These are phyloP conservation scores for Pomacea maculata DNA, from an alignment of 1,140 invertebrate genomes.

Conservation along the genomic window DNA sequence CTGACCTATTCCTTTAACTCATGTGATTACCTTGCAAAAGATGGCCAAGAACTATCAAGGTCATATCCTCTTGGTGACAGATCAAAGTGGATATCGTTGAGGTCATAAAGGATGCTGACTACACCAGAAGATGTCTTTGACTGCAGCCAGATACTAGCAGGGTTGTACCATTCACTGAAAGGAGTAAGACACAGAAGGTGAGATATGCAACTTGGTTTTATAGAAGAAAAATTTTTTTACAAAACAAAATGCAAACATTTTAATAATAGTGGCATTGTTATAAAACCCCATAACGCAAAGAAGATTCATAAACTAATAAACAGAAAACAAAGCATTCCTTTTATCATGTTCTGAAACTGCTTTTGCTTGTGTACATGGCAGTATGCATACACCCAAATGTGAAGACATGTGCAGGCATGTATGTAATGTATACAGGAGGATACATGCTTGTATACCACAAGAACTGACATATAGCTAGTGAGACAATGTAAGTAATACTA, in stretches of 20 bases:
- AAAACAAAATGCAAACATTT: not conserved
- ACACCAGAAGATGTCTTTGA: constrained; percentile 47
- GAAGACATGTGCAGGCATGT: too few species aligned
- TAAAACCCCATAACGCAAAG: not conserved
- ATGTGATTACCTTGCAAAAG: constrained; percentile 64
- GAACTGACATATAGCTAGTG: too few species aligned
- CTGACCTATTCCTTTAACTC: not conserved
- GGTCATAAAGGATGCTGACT: constrained; percentile 64
- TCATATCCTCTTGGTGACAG: constrained; percentile 65
- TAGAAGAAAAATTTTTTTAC: too few species aligned
- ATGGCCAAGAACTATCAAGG: constrained; percentile 67
- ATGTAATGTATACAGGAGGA: too few species aligned
- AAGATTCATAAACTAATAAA: too few species aligned
- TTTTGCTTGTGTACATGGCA: too few species aligned
- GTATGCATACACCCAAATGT: too few species aligned
- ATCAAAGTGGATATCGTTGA: constrained; percentile 68
- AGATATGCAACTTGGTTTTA: not conserved
- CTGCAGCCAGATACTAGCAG: constrained; percentile 57
- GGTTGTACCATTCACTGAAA: constrained; percentile 59
- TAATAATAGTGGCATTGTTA: not conserved
- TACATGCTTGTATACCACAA: too few species aligned
- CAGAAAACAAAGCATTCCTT: too few species aligned
- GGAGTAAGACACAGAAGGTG: not conserved
- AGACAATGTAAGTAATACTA: too few species aligned
- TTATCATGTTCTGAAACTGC: too few species aligned